Evolutionary conservation across 2,888 invertebrate genomes (phyloP), one percentile per base, ranked within the genome.

Genomic region (Laothoe populi): DNA sequence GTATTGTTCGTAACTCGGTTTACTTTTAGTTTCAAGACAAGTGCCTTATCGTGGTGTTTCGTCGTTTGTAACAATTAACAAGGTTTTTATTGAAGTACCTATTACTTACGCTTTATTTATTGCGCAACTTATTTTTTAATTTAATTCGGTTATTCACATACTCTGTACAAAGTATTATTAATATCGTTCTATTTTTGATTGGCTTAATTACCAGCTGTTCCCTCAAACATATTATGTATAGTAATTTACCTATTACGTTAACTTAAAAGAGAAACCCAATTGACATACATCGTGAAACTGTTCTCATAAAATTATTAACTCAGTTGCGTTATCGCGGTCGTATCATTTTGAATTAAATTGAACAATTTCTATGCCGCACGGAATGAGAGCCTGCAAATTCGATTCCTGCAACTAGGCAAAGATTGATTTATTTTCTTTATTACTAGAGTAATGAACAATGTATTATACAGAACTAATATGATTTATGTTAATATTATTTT

Each of bases 1-100:
- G 60, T 16, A 40, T 45, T 40, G 59, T 63, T 59, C 35, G 35
- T 60, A 59, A 44, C 11, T 42, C 59, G 26, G 31, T 16, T 11
- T 35, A n/a, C 35, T 11, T 38, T 10, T 16, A 24, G 23, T 48
- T 60, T 21, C n/a, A 48, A 38, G 23, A 46, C 46, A 19, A 31
- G 35, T 38, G 31, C 16, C 38, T 48, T 26, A 7, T n/a, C 13
- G 24, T 23, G 23, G 11, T 24, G 48, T 11, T 2, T 23, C 46
- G 46, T 24, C 48, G 13, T 13, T 48, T 48, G 24, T 2, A 23
- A 11, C 48, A 48, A 10, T 5, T 7, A 16, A 23, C 23, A 4
- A 23, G 21, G 19, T 45, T 23, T 26, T 26, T 26, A 26, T 26
- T 26, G 7, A 4, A 26, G 3, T 26, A 26, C 26, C 26, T 26